Evolutionary conservation across 2,888 invertebrate species (phyloP).

Genomic region (Mesoligia furuncula): DNA sequence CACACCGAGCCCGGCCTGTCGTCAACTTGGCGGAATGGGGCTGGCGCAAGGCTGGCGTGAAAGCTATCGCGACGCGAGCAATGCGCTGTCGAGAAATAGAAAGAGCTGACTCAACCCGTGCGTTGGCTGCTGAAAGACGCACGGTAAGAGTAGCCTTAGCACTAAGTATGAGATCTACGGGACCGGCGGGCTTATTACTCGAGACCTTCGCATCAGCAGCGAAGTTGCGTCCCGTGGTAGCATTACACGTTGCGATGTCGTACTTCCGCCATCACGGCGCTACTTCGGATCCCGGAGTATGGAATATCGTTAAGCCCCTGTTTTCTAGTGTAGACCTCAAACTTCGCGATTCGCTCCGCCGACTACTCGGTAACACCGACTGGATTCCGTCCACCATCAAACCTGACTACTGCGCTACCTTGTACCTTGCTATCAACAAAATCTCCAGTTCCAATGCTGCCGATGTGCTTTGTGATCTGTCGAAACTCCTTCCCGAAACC

Average conservation of each 20-base stretch:
- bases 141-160: constrained; percentile 72
- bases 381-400: constrained; percentile 69
- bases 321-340: constrained; percentile 67
- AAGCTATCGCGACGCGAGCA: constrained; percentile 75
- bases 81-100: constrained; percentile 68
- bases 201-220: constrained; percentile 42
- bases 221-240: constrained; percentile 55
- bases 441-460: constrained; percentile 54
- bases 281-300: constrained; percentile 65
- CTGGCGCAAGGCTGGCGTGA: constrained; percentile 75
- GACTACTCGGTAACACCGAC: constrained; percentile 49
- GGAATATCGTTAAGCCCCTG: constrained; percentile 73
- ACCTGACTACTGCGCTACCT: constrained; percentile 71
- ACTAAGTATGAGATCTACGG: constrained; percentile 57
- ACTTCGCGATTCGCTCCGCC: constrained; percentile 46
- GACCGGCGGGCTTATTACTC: not conserved
- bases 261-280: constrained; percentile 64
- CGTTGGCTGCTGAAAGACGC: constrained; percentile 70
- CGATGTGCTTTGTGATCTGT: constrained; percentile 65
- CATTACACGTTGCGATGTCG: constrained; percentile 70
- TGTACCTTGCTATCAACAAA: constrained; percentile 68
- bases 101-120: constrained; percentile 55
- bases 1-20: constrained; percentile 71
- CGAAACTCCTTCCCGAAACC: constrained; percentile 66
- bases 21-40: constrained; percentile 69